These are phyloP conservation scores for Cremastinae sp. DNA, from an alignment of 2,888 invertebrate species.

Conservation along the genomic window DNA sequence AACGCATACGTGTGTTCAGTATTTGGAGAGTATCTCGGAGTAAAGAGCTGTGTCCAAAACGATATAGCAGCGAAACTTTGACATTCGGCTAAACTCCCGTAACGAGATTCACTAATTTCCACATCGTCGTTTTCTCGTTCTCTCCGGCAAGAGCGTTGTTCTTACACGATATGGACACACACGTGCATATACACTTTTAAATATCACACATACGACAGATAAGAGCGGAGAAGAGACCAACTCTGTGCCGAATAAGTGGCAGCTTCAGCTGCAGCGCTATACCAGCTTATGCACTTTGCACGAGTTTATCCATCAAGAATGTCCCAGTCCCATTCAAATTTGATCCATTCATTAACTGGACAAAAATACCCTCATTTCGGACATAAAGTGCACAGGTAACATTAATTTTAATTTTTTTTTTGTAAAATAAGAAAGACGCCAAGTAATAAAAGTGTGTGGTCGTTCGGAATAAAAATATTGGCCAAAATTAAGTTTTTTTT, in stretches of 20 bases:
- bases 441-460: too few species aligned
- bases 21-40: not conserved
- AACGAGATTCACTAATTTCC: constrained; percentile 59
- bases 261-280: constrained; percentile 17
- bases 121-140: constrained; percentile 49
- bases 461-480: too few species aligned
- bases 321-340: not conserved
- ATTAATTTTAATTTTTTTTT: too few species aligned
- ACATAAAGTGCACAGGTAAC: too few species aligned
- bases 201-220: constrained; percentile 13
- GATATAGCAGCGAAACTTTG: constrained; percentile 49
- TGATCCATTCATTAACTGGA: too few species aligned
- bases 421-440: too few species aligned
- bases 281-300: constrained; percentile 26
- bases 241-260: constrained; percentile 33
- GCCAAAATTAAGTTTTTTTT: too few species aligned
- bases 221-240: constrained; percentile 40
- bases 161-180: constrained; percentile 3
- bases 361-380: too few species aligned
- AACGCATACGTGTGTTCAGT: not conserved
- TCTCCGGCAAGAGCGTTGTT: constrained; percentile 1
- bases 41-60: constrained; percentile 38
- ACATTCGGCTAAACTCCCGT: constrained; percentile 59
- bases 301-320: constrained; percentile 4
- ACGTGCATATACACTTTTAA: constrained; percentile 4